Conservation (phyloP, 2,888 invertebrate genomes). For the Junonia oenone region DNA sequence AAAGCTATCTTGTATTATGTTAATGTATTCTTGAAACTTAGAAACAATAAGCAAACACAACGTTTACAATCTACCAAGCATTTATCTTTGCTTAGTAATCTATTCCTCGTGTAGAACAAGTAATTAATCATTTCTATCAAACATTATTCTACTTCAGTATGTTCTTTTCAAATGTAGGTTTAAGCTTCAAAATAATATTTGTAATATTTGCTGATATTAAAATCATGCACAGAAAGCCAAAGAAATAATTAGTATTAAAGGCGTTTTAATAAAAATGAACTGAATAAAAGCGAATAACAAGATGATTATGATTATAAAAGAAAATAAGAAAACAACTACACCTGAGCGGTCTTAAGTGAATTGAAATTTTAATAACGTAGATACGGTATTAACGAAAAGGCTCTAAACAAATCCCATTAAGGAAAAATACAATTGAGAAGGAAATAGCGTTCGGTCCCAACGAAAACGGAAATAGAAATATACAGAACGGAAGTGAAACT, state of each 20-base stretch:
- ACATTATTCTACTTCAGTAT: no score
- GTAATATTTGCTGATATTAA: no score
- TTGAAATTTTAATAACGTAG: constrained; percentile 51
- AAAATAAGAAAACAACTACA: neutral
- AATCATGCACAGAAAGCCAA: no score
- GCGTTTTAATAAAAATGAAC: neutral
- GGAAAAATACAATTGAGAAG: constrained; percentile 68
- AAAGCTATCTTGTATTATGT: neutral
- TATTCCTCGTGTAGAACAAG: no score
- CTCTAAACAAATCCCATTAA: constrained; percentile 66
- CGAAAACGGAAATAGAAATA: constrained; percentile 76
- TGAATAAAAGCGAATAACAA: no score
- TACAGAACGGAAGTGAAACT: constrained; percentile 74
- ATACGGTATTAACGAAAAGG: constrained; percentile 46
- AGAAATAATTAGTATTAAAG: neutral
- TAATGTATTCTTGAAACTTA: neutral
- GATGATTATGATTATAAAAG: neutral
- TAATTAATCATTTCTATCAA: no score
- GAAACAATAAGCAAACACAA: neutral
- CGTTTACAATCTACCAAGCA: neutral
- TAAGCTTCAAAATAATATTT: no score
- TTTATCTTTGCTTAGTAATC: neutral
- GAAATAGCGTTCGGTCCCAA: constrained; percentile 64
- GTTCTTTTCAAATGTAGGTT: no score
- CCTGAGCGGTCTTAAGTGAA: constrained; percentile 25